phyloP scores from a whole-genome alignment of 1,140 invertebrate species.

The Cecropterus lyciades region DNA sequence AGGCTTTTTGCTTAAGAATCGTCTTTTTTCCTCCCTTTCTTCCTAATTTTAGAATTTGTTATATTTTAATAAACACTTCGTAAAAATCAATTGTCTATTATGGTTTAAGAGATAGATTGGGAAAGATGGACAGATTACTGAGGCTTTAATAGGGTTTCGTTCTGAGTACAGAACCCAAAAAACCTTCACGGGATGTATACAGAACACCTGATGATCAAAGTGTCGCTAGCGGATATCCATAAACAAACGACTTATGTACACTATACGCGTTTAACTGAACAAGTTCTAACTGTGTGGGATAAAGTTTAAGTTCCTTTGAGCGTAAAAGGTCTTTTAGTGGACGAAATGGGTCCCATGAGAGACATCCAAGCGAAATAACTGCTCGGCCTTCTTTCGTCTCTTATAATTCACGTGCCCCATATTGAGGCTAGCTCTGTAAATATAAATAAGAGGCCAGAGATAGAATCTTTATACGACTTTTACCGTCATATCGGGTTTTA shows the following conservation, averaged over 20 bases:
- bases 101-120: too few relatives aligned
- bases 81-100: too few relatives aligned
- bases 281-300: conserved; percentile 1
- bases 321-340: conserved; percentile 21
- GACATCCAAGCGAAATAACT: conserved; percentile 42
- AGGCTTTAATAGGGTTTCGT: too few relatives aligned
- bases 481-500: conserved; percentile 9
- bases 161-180: too few relatives aligned
- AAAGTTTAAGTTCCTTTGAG: conserved; percentile 20
- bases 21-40: too few relatives aligned
- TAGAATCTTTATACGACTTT: conserved; percentile 11
- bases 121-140: too few relatives aligned
- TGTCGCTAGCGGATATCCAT: conserved; percentile 13
- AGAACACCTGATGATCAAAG: conserved; percentile 32
- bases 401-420: conserved; percentile 37
- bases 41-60: too few relatives aligned
- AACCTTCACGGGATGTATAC: neutral
- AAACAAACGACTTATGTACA: neutral
- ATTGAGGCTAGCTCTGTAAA: conserved; percentile 32
- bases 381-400: conserved; percentile 35
- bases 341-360: conserved; percentile 37
- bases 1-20: too few relatives aligned
- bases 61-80: too few relatives aligned
- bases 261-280: neutral
- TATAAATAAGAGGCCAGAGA: conserved; percentile 29